These are phyloP conservation scores for Eulemur coronatus DNA, from an alignment of 2,797 vertebrate species.

Conservation along the genomic window DNA sequence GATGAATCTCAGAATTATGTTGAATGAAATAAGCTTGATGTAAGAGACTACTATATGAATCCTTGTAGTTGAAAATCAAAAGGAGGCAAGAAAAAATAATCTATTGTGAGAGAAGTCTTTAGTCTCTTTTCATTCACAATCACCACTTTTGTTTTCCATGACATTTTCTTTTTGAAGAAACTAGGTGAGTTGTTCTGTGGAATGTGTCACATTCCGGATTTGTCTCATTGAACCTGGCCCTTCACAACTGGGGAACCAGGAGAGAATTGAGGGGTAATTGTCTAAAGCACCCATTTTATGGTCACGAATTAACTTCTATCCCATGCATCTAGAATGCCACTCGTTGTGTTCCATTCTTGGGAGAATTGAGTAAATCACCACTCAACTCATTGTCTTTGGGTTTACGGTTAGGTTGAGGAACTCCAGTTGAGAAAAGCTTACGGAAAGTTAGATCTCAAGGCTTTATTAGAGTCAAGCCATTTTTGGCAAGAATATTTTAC, in stretches of 20 bases:
- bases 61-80: not conserved
- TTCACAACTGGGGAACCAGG: not conserved
- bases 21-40: not conserved
- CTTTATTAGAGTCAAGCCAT: not conserved
- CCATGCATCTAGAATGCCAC: not conserved
- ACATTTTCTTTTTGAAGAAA: not conserved
- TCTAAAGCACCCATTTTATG: not conserved
- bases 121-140: not conserved
- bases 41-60: not conserved
- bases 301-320: not conserved
- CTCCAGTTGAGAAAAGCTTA: not conserved
- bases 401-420: not conserved
- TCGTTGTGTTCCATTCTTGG: not conserved
- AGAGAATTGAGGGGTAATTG: not conserved
- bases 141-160: not conserved
- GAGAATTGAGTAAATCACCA: not conserved
- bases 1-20: not conserved
- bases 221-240: not conserved
- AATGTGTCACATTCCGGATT: not conserved
- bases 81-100: not conserved
- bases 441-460: not conserved
- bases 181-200: not conserved
- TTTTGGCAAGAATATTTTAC: not conserved
- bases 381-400: not conserved
- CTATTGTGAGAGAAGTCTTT: not conserved